Conservation (phyloP, 1,140 invertebrate species). For the Subanguina moxae region DNA sequence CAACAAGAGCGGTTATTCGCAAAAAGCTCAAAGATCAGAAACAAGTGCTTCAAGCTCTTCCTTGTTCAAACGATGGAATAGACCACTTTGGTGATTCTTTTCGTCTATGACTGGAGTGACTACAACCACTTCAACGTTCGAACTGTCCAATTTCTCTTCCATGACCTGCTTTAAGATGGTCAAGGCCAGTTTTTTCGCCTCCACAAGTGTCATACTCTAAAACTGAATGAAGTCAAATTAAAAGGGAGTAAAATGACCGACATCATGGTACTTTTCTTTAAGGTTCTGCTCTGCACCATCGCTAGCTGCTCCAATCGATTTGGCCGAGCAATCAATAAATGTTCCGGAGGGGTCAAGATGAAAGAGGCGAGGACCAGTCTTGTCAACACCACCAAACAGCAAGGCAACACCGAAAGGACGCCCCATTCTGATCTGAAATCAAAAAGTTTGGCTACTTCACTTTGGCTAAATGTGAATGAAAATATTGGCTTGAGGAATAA, state of each 20-base stretch:
- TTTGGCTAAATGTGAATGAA: background rate
- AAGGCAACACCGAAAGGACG: conserved; percentile 94
- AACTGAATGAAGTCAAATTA: conserved; percentile 19
- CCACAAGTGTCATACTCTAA: conserved; percentile 89
- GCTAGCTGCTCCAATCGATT: conserved; percentile 97
- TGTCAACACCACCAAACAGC: conserved; percentile 66
- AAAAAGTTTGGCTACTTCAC: background rate
- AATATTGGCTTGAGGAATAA: too few species aligned
- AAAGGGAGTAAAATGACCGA: conserved; percentile 56
- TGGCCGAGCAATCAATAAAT: conserved; percentile 94
- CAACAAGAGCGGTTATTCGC: background rate
- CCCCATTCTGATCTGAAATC: conserved; percentile 65
- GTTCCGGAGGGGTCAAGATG: conserved; percentile 98
- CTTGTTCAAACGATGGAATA: conserved; percentile 36
- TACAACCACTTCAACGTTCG: conserved; percentile 83
- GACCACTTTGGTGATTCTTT: conserved; percentile 33
- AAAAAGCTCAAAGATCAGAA: conserved; percentile 33
- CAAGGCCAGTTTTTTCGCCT: conserved; percentile 83
- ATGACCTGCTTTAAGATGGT: conserved; percentile 98
- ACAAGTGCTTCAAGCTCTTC: conserved; percentile 45
- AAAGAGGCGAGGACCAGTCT: conserved; percentile 67
- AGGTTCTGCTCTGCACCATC: conserved; percentile 97
- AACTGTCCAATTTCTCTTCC: conserved; percentile 96
- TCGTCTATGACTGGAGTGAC: conserved; percentile 48
- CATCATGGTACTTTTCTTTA: conserved; percentile 79